Base-by-base conservation (phyloP, 2,797 vertebrate genomes). In the Pachyuromys duprasi region DNA sequence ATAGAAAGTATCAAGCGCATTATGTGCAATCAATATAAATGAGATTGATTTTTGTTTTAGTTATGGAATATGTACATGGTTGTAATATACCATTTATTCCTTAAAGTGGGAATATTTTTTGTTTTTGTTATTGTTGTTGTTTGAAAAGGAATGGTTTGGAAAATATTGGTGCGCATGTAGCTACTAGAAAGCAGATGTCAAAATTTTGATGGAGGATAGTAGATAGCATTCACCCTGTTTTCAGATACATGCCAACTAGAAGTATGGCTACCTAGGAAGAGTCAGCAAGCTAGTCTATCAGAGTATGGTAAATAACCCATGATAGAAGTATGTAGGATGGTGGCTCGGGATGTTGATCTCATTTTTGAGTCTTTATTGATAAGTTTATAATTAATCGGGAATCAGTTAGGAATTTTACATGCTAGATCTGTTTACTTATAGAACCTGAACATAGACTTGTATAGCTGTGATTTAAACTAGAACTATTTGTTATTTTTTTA, bases 401-500 rank as follows among this genome's bases (percentile, higher is more conserved):
- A 57, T 5, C 55, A 57, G 4, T 65, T 89, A 36, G 26, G 93
- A 84, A 79, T 88, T 57, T 18, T 57, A 57, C 14, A 18, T 57
- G 55, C 14, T 57, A 60, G 33, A 31, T 62, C 36, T 86, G 12
- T 91, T 94, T 88, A 86, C 93, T 78, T 95, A 15, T n/a, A 86
- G 75, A 94, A 55, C 18, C 75, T 70, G 60, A 93, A 82, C 8
- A 22, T 53, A 91, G 33, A 81, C 45, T 90, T 57, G 1, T 89
- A 89, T 92, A 87, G 11, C 57, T 94, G 33, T 78, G 36, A 74
- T 65, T 94, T 87, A 76, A 31, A 90, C 1, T 82, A 90, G 13
- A 90, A 91, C 90, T 86, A 70, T 33, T 94, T 92, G 55, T 86
- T 93, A 94, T 92, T 86, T 42, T 78, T 28, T 91, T 4, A 57